Percentiles rank a stretch among this genome's conserved stretches.
phyloP scores from a whole-genome alignment of 2,888 invertebrate species.

The Suillia variegata region DNA sequence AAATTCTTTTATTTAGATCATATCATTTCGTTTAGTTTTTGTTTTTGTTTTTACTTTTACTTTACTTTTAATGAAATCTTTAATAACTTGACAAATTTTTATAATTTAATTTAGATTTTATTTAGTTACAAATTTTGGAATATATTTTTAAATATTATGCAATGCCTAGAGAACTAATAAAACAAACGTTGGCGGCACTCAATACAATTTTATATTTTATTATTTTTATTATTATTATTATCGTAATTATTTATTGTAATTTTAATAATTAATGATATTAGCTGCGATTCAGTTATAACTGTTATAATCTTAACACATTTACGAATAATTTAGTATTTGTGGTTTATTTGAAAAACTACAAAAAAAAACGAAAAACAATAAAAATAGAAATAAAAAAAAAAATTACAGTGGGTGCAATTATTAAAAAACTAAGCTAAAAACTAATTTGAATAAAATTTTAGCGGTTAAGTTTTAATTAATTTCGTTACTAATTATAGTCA shows the following conservation, averaged over 20 bases:
- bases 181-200: constrained; percentile 6
- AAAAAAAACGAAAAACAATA: too few species aligned
- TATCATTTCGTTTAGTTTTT: neutral
- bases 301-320: neutral
- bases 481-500: neutral
- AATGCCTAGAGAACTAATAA: constrained; percentile 1
- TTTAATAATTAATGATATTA: neutral
- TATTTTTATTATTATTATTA: neutral
- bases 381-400: too few species aligned
- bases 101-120: neutral
- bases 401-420: too few species aligned
- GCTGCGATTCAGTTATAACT: too few species aligned
- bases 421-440: too few species aligned
- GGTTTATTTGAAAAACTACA: neutral
- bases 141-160: constrained; percentile 2
- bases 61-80: constrained; percentile 11
- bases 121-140: neutral
- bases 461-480: too few species aligned
- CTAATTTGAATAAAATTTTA: too few species aligned
- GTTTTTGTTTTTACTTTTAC: constrained; percentile 10
- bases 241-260: neutral
- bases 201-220: neutral
- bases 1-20: constrained; percentile 52
- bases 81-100: neutral
- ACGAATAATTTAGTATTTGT: neutral